Base-by-base conservation (phyloP, 2,797 vertebrate species). In the Artibeus jamaicensis region DNA sequence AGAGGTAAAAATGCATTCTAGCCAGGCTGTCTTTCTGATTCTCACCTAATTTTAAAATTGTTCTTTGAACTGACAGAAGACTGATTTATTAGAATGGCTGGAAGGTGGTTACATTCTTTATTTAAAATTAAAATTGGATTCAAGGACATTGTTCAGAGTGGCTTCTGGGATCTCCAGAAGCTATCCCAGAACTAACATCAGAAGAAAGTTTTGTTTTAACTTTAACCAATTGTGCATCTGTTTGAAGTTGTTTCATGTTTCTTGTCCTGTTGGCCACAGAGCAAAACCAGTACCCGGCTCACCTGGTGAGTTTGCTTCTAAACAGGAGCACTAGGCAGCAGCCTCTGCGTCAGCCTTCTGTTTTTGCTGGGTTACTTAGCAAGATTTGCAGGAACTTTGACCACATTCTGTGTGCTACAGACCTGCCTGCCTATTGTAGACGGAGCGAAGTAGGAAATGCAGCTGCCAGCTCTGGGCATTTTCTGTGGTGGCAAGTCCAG, bases 111-210 rank as follows among this genome's bases (percentile, higher is more conserved):
- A 44, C 37, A 62, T 34, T 91, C 50, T 67, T 91, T 77, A 67
- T 48, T 88, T 89, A 84, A 92, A 94, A 86, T 86, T 74, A 93
- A 91, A 96, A 85, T 87, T 96, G 4, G 4, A 81, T 62, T 79
- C 50, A 37, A 78, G 29, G 57, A 48, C 32, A 50, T 21, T 73
- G 53, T 84, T 71, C 76, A 37, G 42, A 53, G 78, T 81, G 59
- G 34, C n/a, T 82, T 94, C n/a, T 18, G 62, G 65, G 48, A 29
- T 32, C 70, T 95, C 68, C 84, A 86, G 70, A 15, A 57, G 57
- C 21, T 93, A 14, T 83, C 37, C 42, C 65, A 89, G 53, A 86
- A 24, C 50, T 53, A 88, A 86, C 22, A 34, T 21, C 18, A 79
- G 71, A 87, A 14, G 48, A 84, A 91, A 86, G 34, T 74, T 94